These are phyloP conservation scores for Anabas testudineus DNA, from an alignment of 2,797 vertebrate genomes.

Conservation along the genomic window DNA sequence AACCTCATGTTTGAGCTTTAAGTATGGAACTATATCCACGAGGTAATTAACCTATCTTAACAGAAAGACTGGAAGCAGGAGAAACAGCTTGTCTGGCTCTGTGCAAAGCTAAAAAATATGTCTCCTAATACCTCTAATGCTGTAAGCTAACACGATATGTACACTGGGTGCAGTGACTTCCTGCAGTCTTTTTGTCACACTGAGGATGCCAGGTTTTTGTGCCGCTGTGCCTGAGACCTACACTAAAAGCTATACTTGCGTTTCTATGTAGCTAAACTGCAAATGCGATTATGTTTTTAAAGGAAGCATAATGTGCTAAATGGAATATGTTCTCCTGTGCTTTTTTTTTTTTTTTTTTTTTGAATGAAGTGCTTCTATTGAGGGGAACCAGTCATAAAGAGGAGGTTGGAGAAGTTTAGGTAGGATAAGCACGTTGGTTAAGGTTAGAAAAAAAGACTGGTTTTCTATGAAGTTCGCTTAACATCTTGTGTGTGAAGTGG, in stretches of 20 bases:
- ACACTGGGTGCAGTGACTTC: background rate
- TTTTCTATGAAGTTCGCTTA: no score
- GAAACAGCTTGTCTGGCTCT: background rate
- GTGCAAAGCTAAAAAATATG: background rate
- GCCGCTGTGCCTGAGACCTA: background rate
- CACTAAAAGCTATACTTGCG: background rate
- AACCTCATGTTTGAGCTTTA: background rate
- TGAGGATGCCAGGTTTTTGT: conserved; percentile 14
- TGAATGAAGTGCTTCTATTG: no score
- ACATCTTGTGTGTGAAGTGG: no score
- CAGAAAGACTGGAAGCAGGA: background rate
- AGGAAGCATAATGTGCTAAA: no score
- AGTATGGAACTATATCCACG: background rate
- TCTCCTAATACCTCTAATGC: background rate
- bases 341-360: no score
- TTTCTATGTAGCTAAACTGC: no score
- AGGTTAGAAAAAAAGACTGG: no score
- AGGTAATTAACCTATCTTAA: conserved; percentile 26
- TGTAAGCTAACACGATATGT: background rate
- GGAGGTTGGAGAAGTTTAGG: no score
- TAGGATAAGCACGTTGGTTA: no score
- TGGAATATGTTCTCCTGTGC: no score
- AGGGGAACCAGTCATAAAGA: no score
- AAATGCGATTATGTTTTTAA: no score
- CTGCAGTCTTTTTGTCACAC: background rate